Evolutionary conservation across 2,888 invertebrate species (phyloP), one percentile per base, ranked within the genome.

Genomic region (Drosophila prostipennis): DNA sequence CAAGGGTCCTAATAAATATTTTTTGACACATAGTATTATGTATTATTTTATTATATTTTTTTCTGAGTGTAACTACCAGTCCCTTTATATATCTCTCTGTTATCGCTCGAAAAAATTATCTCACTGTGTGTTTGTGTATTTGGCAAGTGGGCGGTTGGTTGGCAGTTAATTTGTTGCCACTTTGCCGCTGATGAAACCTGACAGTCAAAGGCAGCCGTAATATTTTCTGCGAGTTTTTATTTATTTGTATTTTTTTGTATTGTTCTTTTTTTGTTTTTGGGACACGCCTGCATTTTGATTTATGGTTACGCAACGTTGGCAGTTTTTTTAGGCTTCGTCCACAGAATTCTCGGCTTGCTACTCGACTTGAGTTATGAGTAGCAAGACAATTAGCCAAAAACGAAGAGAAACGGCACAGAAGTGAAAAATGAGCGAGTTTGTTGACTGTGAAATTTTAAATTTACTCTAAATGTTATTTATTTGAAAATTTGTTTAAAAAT

Each of bases 161-260:
- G 77, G 43, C 71, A 76, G 74, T 81, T 78, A 63, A 81, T 84
- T 84, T 81, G 74, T 60, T 69, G 64, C 72, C 72, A 59, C 72
- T 72, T 63, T 55, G 57, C 43, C 58, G 42, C 61, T 78, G 78
- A 72, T 76, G 64, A 55, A 68, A 76, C 51, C 70, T 77, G 81
- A 78, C 82, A 78, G 59, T 67, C 58, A 51, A 43, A 58, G 16
- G 46, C 45, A 16, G 55, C 36, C 51, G 37, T 54, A 63, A 63
- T 61, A 55, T 71, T 68, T 52, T 46, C 23, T 39, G 32, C 34
- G 8, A 52, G 32, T 32, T 36, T 43, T 29, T 32, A 16, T 29
- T 32, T 32, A 16, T 51, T 58, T 58, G 55, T 40, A 6, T 37
- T 48, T 32, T 32, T 53, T 16, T 42, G 11, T 11, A 3, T 14